These are phyloP conservation scores for Halcyon senegalensis DNA, from an alignment of 2,113 vertebrate species.

Conservation along the genomic window DNA sequence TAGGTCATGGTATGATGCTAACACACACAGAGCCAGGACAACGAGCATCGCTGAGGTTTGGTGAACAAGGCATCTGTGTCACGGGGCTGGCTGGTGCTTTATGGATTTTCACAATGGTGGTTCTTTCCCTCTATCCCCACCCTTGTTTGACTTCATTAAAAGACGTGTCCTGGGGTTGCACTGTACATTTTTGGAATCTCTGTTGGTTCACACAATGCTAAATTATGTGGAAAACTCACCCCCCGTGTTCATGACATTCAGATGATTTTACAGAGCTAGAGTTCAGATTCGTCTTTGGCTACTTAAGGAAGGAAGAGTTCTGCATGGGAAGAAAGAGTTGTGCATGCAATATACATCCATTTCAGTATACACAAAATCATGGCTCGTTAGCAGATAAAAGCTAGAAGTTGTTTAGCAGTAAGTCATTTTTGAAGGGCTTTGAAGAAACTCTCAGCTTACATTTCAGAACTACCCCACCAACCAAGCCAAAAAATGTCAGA, in stretches of 20 bases:
- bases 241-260: background rate
- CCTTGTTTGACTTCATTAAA: background rate
- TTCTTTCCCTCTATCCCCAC: background rate
- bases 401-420: background rate
- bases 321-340: background rate
- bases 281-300: background rate
- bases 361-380: background rate
- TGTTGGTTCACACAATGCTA: background rate
- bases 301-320: background rate
- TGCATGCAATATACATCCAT: background rate
- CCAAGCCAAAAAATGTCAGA: slow-evolving; percentile 66
- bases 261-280: background rate
- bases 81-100: background rate
- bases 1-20: background rate
- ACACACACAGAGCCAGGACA: background rate
- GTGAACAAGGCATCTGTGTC: background rate
- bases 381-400: background rate
- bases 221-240: background rate
- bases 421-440: background rate
- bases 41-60: background rate
- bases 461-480: background rate
- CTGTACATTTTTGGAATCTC: background rate
- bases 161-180: background rate
- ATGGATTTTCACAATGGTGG: background rate
- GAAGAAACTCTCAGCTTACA: background rate